phyloP scores from a whole-genome alignment of 2,888 invertebrate species.

The Ochropacha duplaris region DNA sequence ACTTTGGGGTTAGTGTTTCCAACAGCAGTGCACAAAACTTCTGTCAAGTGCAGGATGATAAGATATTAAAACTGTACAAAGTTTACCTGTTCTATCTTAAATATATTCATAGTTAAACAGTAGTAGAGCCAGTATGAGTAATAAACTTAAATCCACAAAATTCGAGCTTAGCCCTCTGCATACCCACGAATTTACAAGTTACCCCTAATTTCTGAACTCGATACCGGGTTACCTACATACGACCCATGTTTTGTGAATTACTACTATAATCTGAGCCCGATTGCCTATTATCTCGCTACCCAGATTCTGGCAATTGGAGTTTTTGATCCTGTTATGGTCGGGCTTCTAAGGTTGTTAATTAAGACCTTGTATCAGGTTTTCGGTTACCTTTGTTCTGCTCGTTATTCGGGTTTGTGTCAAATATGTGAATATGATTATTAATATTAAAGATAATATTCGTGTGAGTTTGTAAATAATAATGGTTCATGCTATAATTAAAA shows the following conservation, averaged over 20 bases:
- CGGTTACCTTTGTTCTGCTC: constrained; percentile 31
- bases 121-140: background rate
- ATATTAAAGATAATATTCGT: background rate
- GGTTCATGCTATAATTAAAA: background rate
- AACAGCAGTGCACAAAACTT: no score
- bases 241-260: constrained; percentile 29
- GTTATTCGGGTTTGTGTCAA: constrained; percentile 11
- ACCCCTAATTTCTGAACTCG: constrained; percentile 32
- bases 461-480: background rate
- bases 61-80: no score
- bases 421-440: background rate
- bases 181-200: constrained; percentile 25
- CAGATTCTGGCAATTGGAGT: constrained; percentile 46
- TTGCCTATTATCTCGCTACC: constrained; percentile 35
- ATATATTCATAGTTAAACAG: background rate
- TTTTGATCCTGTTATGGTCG: constrained; percentile 49
- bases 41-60: no score
- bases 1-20: no score
- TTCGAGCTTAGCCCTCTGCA: constrained; percentile 25
- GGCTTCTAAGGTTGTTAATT: constrained; percentile 43
- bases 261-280: constrained; percentile 24
- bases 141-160: constrained; percentile 13
- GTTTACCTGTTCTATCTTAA: background rate
- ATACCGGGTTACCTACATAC: constrained; percentile 19
- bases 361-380: constrained; percentile 21